Conservation (phyloP, 2,888 invertebrate species). For the Hymenopus coronatus region DNA sequence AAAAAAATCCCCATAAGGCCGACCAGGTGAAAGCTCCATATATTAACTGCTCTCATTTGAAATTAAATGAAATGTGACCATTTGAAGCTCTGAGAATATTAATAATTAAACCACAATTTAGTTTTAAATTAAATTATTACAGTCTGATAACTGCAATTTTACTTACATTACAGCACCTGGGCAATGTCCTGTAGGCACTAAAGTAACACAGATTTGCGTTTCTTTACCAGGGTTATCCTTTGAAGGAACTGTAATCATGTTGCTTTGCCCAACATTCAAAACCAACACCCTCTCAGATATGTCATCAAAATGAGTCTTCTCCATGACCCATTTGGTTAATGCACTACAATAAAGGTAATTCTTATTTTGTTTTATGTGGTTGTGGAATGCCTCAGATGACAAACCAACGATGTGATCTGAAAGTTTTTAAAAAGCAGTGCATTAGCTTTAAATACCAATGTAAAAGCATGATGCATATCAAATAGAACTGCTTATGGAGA, state of each 20-base stretch:
- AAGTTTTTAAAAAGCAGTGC: neutral
- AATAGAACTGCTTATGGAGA: no score
- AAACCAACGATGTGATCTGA: neutral
- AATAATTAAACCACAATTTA: neutral
- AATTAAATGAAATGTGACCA: no score
- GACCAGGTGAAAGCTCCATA: no score
- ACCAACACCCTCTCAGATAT: neutral
- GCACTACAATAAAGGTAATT: neutral
- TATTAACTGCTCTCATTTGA: no score
- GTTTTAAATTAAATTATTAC: no score
- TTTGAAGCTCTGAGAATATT: neutral
- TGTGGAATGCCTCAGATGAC: neutral
- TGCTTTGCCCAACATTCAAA: neutral
- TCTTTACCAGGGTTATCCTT: neutral
- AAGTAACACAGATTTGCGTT: neutral
- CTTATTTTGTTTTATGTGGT: neutral
- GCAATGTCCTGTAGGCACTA: constrained; percentile 7
- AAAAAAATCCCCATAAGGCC: no score
- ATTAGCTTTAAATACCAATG: no score
- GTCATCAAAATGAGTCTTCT: neutral
- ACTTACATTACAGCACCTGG: constrained; percentile 15
- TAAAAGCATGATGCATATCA: no score
- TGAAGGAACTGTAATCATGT: neutral
- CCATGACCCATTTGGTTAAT: neutral
- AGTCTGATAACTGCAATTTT: no score